Conservation (phyloP, 1,140 invertebrate species). For the Chironomus tepperi region DNA sequence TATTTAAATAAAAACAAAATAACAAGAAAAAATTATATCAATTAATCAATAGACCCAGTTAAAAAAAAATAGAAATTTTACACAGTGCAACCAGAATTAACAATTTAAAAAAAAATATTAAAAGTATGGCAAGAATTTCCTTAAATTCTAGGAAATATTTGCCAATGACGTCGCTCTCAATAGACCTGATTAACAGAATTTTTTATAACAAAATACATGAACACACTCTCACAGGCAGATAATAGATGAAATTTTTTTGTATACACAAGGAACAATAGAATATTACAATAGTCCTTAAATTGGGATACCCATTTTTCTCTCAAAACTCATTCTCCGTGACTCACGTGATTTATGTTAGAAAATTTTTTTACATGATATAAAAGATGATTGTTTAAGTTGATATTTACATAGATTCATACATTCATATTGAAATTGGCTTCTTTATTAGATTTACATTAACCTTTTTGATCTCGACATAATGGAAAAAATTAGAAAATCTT, state of each 20-base stretch:
- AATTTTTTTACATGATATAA: no score
- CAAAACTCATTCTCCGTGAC: not conserved
- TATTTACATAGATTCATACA: no score
- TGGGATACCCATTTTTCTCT: not conserved
- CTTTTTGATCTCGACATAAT: no score
- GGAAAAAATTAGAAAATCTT: no score
- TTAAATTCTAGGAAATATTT: slow-evolving; percentile 23
- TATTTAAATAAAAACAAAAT: slow-evolving; percentile 26
- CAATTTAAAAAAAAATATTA: not conserved
- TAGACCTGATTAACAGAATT: slow-evolving; percentile 7
- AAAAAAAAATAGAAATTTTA: slow-evolving; percentile 31
- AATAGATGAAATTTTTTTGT: slow-evolving; percentile 5
- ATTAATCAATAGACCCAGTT: slow-evolving; percentile 34
- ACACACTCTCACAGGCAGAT: not conserved
- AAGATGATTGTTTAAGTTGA: no score
- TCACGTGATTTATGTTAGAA: no score
- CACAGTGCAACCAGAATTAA: slow-evolving; percentile 27
- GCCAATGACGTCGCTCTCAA: not conserved
- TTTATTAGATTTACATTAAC: no score
- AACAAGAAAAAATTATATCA: slow-evolving; percentile 25
- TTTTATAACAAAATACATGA: not conserved
- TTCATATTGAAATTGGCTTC: no score
- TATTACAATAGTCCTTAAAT: not conserved
- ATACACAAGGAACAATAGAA: not conserved
- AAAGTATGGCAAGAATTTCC: slow-evolving; percentile 27